Conservation (phyloP, 2,888 invertebrate species). For the Invenusta paracnida region DNA sequence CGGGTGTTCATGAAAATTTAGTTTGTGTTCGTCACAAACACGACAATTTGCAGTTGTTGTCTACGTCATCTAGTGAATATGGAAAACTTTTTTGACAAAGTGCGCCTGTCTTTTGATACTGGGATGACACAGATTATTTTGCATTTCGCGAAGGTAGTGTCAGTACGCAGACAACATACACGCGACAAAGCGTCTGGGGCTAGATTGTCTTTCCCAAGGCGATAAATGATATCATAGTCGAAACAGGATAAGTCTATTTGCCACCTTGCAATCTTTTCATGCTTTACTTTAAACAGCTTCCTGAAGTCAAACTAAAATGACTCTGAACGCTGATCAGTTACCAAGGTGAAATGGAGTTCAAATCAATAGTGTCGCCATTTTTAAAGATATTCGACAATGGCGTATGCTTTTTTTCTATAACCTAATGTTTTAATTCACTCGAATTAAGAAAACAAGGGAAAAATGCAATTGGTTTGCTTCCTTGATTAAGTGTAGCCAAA, state of each 20-base stretch:
- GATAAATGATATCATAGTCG: constrained; percentile 38
- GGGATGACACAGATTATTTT: constrained; percentile 46
- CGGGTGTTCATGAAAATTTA: not conserved
- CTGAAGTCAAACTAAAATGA: not conserved
- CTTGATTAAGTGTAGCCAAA: not conserved
- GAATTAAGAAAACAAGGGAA: not conserved
- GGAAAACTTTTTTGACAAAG: not conserved
- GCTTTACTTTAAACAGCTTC: constrained; percentile 29
- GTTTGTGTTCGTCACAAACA: not conserved
- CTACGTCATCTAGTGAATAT: constrained; percentile 11
- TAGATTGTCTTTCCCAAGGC: constrained; percentile 32
- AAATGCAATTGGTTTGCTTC: not conserved
- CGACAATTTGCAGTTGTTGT: not conserved
- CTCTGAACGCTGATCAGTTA: not conserved
- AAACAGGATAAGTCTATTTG: constrained; percentile 33
- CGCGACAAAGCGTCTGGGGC: constrained; percentile 36
- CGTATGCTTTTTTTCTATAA: not conserved
- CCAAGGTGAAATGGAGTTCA: not conserved
- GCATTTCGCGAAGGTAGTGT: constrained; percentile 38
- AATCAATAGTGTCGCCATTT: not conserved
- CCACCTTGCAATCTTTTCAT: constrained; percentile 40
- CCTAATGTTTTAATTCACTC: not conserved
- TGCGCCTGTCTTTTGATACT: too few relatives aligned
- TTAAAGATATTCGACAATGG: not conserved
- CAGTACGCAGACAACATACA: not conserved